These are phyloP conservation scores for Hippocampus barbouri DNA, from an alignment of 2,113 vertebrate species.

Conservation along the genomic window DNA sequence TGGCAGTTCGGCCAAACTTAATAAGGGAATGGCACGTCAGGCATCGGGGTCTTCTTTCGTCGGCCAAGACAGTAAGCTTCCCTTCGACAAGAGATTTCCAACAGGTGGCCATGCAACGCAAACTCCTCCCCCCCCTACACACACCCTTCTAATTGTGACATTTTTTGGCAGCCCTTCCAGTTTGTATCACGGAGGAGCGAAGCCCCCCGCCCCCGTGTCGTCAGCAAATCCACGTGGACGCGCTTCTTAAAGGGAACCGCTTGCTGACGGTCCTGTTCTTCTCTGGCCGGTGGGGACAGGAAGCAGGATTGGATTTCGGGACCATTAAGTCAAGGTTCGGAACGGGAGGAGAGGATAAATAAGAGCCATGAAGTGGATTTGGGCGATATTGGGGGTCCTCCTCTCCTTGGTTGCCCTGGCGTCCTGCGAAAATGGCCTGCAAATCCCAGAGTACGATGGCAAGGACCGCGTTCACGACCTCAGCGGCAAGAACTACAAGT, in stretches of 20 bases:
- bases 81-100: constrained; percentile 35
- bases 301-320: constrained; percentile 49
- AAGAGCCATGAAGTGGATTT: constrained; percentile 71
- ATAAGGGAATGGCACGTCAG: constrained; percentile 69
- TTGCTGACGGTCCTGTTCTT: constrained; percentile 59
- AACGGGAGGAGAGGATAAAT: constrained; percentile 32
- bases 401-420: constrained; percentile 60
- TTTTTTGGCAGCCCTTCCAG: constrained; percentile 32
- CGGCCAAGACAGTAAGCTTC: constrained; percentile 33
- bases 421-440: constrained; percentile 76
- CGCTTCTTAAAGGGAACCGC: constrained; percentile 56
- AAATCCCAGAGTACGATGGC: constrained; percentile 85
- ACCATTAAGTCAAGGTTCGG: constrained; percentile 27
- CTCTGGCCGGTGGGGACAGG: constrained; percentile 54
- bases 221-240: constrained; percentile 42
- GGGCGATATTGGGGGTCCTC: constrained; percentile 68
- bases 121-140: constrained; percentile 17
- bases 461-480: constrained; percentile 82
- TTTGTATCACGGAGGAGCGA: not conserved
- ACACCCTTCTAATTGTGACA: constrained; percentile 17
- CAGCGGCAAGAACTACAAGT: constrained; percentile 83
- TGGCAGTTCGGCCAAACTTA: constrained; percentile 62
- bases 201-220: constrained; percentile 37
- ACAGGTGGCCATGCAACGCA: constrained; percentile 55
- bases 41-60: constrained; percentile 37